These are phyloP conservation scores for Blastobasis lacticolella DNA, from an alignment of 2,888 invertebrate genomes.

Conservation along the genomic window DNA sequence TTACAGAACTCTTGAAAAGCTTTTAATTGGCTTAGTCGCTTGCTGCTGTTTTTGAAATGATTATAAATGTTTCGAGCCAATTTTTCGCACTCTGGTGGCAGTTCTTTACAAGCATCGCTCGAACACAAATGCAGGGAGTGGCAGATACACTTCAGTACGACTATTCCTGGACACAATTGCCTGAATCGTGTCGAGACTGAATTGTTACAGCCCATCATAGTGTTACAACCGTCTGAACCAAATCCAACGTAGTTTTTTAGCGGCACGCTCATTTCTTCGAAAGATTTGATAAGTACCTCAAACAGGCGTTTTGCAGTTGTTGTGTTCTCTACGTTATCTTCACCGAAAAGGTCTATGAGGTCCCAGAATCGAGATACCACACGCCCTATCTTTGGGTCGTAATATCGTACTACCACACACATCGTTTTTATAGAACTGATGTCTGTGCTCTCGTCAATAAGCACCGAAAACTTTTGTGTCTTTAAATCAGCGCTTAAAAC, in stretches of 20 bases:
- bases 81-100: constrained; percentile 24
- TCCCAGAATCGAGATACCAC: constrained; percentile 11
- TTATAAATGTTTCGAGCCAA: constrained; percentile 24
- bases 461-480: constrained; percentile 9
- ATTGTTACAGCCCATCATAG: constrained; percentile 15
- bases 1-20: constrained; percentile 1
- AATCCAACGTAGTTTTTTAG: constrained; percentile 13
- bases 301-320: constrained; percentile 12
- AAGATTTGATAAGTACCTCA: constrained; percentile 11
- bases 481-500: constrained; percentile 9
- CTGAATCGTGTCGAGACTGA: constrained; percentile 12
- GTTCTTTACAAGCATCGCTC: constrained; percentile 24
- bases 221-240: constrained; percentile 14
- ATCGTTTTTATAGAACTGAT: constrained; percentile 7
- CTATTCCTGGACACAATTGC: constrained; percentile 1
- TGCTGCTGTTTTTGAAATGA: constrained; percentile 9
- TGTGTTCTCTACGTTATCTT: constrained; percentile 1
- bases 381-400: constrained; percentile 4
- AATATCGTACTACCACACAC: constrained; percentile 9
- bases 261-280: constrained; percentile 9
- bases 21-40: constrained; percentile 1
- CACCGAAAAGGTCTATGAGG: constrained; percentile 4
- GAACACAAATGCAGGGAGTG: constrained; percentile 30
- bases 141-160: constrained; percentile 22
- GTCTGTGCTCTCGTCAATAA: constrained; percentile 11